A percentile compares a stretch with the other conserved stretches of the same genome.
Evolutionary conservation across 1,140 invertebrate species (phyloP).

Genomic region (Geopemphigus sp.): DNA sequence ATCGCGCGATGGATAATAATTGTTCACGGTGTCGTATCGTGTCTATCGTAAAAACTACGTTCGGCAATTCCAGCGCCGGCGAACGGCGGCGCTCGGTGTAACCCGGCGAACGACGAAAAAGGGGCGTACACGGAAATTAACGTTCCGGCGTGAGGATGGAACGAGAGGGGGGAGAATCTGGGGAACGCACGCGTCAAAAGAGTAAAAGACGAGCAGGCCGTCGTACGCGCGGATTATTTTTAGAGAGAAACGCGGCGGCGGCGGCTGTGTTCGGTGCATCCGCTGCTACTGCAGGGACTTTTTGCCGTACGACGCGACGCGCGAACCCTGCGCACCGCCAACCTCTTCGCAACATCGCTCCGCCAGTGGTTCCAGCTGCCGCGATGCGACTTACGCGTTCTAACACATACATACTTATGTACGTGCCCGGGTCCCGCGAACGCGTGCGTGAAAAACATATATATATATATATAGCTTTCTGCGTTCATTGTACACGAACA

Average conservation of each 20-base stretch:
- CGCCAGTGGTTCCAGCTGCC: constrained; percentile 8
- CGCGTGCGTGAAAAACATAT: background rate
- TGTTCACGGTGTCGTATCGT: too few relatives aligned
- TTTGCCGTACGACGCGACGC: background rate
- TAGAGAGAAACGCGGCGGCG: constrained; percentile 26
- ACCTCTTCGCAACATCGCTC: background rate
- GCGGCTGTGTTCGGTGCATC: too few relatives aligned
- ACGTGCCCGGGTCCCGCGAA: too few relatives aligned
- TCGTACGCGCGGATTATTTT: constrained; percentile 21
- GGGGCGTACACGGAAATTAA: too few relatives aligned
- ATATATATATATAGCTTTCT: background rate
- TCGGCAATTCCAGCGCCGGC: too few relatives aligned
- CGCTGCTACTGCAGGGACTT: background rate
- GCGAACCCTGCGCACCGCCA: background rate
- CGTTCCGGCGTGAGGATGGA: too few relatives aligned
- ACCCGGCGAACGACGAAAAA: too few relatives aligned
- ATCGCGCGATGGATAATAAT: too few relatives aligned
- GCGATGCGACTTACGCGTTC: background rate
- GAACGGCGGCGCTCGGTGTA: too few relatives aligned
- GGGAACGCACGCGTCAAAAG: background rate
- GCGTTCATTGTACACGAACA: too few relatives aligned
- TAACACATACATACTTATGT: background rate
- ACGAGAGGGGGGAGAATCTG: background rate
- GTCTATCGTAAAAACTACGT: too few relatives aligned
- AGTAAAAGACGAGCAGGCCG: background rate